Evolutionary conservation across 2,888 invertebrate genomes (phyloP).

Genomic region (Lepeophtheirus nordmannii): DNA sequence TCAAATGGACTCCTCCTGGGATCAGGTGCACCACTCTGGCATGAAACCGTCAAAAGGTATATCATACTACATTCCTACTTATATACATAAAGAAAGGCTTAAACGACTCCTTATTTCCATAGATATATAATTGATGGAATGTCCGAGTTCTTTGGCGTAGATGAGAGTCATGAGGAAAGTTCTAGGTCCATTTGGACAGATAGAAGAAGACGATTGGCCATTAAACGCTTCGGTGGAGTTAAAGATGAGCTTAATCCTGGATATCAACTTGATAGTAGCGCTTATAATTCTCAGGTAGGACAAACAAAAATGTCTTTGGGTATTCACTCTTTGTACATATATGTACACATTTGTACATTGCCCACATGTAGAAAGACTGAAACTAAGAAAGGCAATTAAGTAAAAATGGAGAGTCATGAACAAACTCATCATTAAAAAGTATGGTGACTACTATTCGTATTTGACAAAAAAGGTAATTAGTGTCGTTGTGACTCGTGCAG

Average conservation of each 20-base stretch:
- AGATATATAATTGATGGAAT: constrained; percentile 61
- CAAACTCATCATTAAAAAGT: too few relatives aligned
- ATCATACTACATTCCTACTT: background rate
- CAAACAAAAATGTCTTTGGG: too few relatives aligned
- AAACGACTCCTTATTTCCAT: constrained; percentile 11
- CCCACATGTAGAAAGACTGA: too few relatives aligned
- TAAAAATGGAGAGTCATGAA: too few relatives aligned
- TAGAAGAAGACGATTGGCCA: constrained; percentile 58
- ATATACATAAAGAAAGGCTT: background rate
- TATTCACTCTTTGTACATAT: too few relatives aligned
- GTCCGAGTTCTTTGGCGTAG: constrained; percentile 68
- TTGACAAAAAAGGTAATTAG: too few relatives aligned
- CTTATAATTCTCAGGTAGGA: constrained; percentile 2
- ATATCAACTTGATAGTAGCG: constrained; percentile 2
- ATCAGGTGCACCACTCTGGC: constrained; percentile 5
- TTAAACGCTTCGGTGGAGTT: constrained; percentile 45
- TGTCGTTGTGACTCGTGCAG: too few relatives aligned
- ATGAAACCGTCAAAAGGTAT: background rate
- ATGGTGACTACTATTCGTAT: too few relatives aligned
- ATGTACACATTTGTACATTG: too few relatives aligned
- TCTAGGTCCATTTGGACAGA: constrained; percentile 56
- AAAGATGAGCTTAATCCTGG: constrained; percentile 36
- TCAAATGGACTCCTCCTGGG: constrained; percentile 20
- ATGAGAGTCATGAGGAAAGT: constrained; percentile 52
- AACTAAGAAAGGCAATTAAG: too few relatives aligned